These are phyloP conservation scores for Rhagologus leucostigma DNA, from an alignment of 2,113 vertebrate genomes.

Conservation along the genomic window DNA sequence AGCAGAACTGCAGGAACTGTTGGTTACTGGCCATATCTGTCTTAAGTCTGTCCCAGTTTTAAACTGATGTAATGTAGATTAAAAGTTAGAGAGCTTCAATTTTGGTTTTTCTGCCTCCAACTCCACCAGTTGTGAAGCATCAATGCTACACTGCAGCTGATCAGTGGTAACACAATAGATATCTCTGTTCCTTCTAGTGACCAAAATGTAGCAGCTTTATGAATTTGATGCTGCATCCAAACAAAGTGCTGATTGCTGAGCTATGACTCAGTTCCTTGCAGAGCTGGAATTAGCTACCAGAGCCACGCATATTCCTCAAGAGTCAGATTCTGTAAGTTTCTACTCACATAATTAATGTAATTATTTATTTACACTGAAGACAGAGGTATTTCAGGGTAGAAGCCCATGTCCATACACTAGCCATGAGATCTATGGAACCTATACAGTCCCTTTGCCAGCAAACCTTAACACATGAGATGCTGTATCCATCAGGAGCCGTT, in stretches of 20 bases:
- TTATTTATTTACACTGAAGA: neutral
- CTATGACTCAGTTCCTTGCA: neutral
- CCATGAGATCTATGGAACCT: neutral
- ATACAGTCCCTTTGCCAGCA: neutral
- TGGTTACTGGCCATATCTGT: neutral
- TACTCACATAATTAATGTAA: neutral
- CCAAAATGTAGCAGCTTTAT: neutral
- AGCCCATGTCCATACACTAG: neutral
- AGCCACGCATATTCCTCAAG: neutral
- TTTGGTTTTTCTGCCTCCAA: neutral
- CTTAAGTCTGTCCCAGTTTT: neutral
- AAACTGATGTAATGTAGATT: neutral
- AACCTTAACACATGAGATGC: neutral
- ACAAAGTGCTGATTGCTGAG: neutral
- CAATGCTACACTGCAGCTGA: neutral
- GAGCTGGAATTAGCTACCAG: neutral
- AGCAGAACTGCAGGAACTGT: slow-evolving; percentile 1
- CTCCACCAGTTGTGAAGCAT: neutral
- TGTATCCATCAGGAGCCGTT: neutral
- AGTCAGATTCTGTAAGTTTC: neutral
- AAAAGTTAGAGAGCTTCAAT: neutral
- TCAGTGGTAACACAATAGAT: neutral
- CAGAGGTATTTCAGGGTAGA: neutral
- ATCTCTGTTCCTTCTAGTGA: neutral
- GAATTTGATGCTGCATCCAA: neutral